phyloP scores from a whole-genome alignment of 2,888 invertebrate species.

The Cabera pusaria region DNA sequence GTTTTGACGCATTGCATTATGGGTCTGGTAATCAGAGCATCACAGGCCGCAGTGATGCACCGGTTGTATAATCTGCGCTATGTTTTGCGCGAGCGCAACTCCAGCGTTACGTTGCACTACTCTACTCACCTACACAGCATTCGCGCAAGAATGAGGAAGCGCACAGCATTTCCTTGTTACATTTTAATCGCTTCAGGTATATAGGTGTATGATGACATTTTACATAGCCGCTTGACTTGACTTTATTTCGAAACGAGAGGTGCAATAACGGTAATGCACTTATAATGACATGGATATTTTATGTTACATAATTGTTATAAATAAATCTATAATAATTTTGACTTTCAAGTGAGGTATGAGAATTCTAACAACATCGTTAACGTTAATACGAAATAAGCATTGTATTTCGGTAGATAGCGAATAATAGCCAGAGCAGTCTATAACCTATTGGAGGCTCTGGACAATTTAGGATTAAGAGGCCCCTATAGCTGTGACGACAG shows the following conservation, averaged over 20 bases:
- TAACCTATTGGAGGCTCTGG: too few relatives aligned
- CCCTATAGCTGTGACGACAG: too few relatives aligned
- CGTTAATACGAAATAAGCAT: too few relatives aligned
- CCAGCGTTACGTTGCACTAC: slow-evolving; percentile 54
- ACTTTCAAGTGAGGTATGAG: too few relatives aligned
- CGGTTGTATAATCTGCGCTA: slow-evolving; percentile 57
- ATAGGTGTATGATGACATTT: slow-evolving; percentile 30
- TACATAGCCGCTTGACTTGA: slow-evolving; percentile 1
- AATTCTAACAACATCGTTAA: too few relatives aligned
- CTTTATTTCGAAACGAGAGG: slow-evolving; percentile 16
- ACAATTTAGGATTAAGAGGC: too few relatives aligned
- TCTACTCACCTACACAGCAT: slow-evolving; percentile 60
- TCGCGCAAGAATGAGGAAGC: slow-evolving; percentile 71
- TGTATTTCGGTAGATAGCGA: too few relatives aligned
- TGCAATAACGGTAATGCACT: too few relatives aligned
- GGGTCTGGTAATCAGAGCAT: slow-evolving; percentile 68
- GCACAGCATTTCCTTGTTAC: slow-evolving; percentile 68
- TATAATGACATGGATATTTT: too few relatives aligned
- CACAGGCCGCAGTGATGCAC: slow-evolving; percentile 49
- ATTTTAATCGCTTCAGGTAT: slow-evolving; percentile 56
- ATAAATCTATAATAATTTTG: too few relatives aligned
- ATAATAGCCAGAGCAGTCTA: too few relatives aligned
- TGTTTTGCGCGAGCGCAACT: slow-evolving; percentile 43
- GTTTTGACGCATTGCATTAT: slow-evolving; percentile 40
- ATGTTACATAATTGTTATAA: too few relatives aligned